Evolutionary conservation across 2,113 vertebrate species (phyloP), one percentile per base, ranked within the genome.

Genomic region (Chloropsis hardwickii): DNA sequence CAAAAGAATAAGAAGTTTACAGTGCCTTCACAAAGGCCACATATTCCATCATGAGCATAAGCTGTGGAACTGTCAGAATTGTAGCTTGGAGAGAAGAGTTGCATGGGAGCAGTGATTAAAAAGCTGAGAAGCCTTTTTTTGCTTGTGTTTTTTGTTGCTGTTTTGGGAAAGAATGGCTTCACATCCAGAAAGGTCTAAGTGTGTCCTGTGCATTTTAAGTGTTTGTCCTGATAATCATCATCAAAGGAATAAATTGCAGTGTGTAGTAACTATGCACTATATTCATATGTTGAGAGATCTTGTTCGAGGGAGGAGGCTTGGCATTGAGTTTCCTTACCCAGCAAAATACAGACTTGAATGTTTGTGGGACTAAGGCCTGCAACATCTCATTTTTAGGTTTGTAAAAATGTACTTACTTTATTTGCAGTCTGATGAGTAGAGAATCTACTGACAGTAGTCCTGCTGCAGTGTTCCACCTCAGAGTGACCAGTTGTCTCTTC

Each of bases 161-260:
- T 65, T 80, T 79, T 56, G 44, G n/a, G 57, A 56, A 89, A 79
- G n/a, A 83, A 74, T 12, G 24, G 4, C 40, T 93, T 81, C 17
- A 27, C 6, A 64, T 61, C 44, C 0, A 0, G 28, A 12, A 64
- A 61, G 28, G 10, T 35, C 16, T 25, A 31, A 85, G 33, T 22
- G 24, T 3, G 1, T 81, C 82, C 66, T 77, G 4, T 4, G 1
- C 0, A 0, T 44, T 64, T 61, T 9, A 50, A 81, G 28, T 76
- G 42, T 65, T 86, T 74, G 15, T 37, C 61, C 53, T 57, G n/a
- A n/a, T 92, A 39, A 42, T 69, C 16, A 12, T 71, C 24, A 19
- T 21, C 42, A 40, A 8, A 82, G 58, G 29, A 79, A 45, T 84
- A 72, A 81, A 65, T 50, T 57, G 21, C 28, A 61, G 45, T 13